A percentile compares a stretch with the other conserved stretches of the same genome.
These are phyloP conservation scores for Enteromius anoplus DNA, from an alignment of 2,797 vertebrate species.

Conservation along the genomic window DNA sequence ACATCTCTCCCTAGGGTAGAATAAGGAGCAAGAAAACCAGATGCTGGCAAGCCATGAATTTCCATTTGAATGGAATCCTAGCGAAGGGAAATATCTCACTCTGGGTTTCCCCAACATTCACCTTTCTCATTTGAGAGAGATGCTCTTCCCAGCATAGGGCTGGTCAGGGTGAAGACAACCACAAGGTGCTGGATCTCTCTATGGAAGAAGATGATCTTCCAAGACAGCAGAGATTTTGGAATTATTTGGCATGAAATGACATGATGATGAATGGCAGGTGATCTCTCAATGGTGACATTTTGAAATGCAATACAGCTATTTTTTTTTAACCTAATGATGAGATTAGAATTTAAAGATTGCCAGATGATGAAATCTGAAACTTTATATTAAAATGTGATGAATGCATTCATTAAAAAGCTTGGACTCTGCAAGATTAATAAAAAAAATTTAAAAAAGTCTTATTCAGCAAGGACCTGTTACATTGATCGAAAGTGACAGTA, in stretches of 20 bases:
- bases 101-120: constrained; percentile 21
- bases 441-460: not conserved
- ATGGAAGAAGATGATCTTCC: constrained; percentile 22
- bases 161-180: constrained; percentile 12
- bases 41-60: constrained; percentile 18
- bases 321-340: not conserved
- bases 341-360: not conserved
- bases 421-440: not conserved
- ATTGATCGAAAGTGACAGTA: not conserved
- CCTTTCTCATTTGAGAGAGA: constrained; percentile 22
- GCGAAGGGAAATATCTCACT: constrained; percentile 33
- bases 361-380: not conserved
- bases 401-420: not conserved
- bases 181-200: not conserved
- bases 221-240: constrained; percentile 19
- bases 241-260: constrained; percentile 5
- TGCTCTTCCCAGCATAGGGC: not conserved
- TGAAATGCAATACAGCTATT: not conserved
- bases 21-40: constrained; percentile 30
- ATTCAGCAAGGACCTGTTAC: not conserved
- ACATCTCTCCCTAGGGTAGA: constrained; percentile 9
- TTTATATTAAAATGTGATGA: not conserved
- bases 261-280: constrained; percentile 13
- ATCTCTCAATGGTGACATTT: not conserved
- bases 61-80: constrained; percentile 29